These are phyloP conservation scores for Hycleus cichorii DNA, from an alignment of 1,140 invertebrate species.

Conservation along the genomic window DNA sequence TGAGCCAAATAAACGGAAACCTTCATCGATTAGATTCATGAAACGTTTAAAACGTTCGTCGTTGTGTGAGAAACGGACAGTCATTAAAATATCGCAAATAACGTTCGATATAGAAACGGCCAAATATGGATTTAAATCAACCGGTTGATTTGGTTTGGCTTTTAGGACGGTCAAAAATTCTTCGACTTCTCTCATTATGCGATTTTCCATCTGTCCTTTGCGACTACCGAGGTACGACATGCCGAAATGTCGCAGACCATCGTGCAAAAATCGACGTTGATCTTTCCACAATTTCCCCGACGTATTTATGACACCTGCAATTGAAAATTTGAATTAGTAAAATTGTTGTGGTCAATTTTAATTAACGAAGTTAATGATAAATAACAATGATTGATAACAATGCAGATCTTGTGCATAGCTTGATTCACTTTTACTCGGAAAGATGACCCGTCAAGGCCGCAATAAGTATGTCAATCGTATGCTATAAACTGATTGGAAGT, in stretches of 20 bases:
- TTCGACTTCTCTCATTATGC: conserved; percentile 79
- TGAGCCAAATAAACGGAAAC: conserved; percentile 73
- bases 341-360: no score
- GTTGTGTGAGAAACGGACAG: conserved; percentile 69
- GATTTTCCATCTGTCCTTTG: conserved; percentile 72
- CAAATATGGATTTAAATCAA: conserved; percentile 63
- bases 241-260: conserved; percentile 81
- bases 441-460: conserved; percentile 30
- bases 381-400: not conserved
- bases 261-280: conserved; percentile 83
- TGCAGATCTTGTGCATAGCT: no score
- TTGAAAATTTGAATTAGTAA: conserved; percentile 13
- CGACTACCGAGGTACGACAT: conserved; percentile 76
- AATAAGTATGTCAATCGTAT: conserved; percentile 30
- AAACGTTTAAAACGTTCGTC: conserved; percentile 70
- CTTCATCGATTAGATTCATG: conserved; percentile 79
- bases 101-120: conserved; percentile 84
- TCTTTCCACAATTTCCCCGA: conserved; percentile 88
- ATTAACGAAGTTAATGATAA: not conserved
- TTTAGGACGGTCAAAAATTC: conserved; percentile 59
- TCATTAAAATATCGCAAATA: conserved; percentile 86
- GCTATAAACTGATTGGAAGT: not conserved
- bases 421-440: conserved; percentile 24
- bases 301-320: conserved; percentile 82
- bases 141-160: conserved; percentile 51